These are phyloP conservation scores for Aporophyla nigra DNA, from an alignment of 2,888 invertebrate genomes.

Conservation along the genomic window DNA sequence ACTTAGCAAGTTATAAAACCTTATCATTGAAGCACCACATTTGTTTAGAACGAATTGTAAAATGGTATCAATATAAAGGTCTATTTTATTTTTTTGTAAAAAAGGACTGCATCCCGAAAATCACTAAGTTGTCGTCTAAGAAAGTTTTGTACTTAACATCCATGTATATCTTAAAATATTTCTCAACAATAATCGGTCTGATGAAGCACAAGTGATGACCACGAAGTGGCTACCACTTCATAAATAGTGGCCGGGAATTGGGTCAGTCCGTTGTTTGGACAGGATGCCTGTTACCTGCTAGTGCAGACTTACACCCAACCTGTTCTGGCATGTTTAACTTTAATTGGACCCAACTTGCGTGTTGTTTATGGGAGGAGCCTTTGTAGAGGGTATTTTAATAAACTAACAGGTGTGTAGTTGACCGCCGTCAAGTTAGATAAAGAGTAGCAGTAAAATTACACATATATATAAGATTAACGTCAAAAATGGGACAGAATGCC, in stretches of 20 bases:
- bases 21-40: no score
- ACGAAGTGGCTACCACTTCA: not conserved
- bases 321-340: constrained; percentile 48
- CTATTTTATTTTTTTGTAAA: not conserved
- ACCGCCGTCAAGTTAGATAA: constrained; percentile 3
- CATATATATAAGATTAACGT: not conserved
- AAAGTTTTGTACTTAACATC: not conserved
- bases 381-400: constrained; percentile 23
- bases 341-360: constrained; percentile 38
- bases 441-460: not conserved
- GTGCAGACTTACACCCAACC: constrained; percentile 2
- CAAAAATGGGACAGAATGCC: not conserved
- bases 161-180: not conserved
- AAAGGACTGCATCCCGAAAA: not conserved
- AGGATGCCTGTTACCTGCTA: constrained; percentile 43
- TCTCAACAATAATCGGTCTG: constrained; percentile 7
- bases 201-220: constrained; percentile 13
- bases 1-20: not conserved
- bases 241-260: constrained; percentile 10
- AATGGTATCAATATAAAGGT: not conserved
- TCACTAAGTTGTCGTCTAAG: not conserved
- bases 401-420: constrained; percentile 13
- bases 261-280: constrained; percentile 47
- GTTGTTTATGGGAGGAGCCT: constrained; percentile 27
- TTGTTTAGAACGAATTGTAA: no score